A percentile compares a stretch with the other conserved stretches of the same genome.
phyloP scores from a whole-genome alignment of 1,140 invertebrate genomes.

The Cephus cinctus region DNA sequence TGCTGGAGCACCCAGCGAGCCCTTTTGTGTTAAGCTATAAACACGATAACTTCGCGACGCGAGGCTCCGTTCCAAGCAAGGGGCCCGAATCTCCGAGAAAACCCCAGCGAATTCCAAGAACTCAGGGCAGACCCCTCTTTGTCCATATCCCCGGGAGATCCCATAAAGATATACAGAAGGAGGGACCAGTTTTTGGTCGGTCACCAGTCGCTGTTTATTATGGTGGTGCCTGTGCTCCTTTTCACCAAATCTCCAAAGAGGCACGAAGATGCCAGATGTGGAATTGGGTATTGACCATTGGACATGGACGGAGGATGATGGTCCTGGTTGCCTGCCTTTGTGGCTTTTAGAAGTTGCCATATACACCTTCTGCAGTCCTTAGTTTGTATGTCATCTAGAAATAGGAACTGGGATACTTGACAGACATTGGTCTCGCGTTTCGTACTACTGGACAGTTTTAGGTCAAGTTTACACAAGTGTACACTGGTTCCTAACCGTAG shows the following conservation, averaged over 20 bases:
- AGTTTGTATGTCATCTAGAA: too few relatives aligned
- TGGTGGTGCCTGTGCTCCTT: conserved; percentile 17
- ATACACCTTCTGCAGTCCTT: too few relatives aligned
- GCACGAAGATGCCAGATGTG: conserved; percentile 16
- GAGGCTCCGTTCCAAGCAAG: conserved; percentile 23
- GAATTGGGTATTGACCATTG: too few relatives aligned
- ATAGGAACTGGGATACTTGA: too few relatives aligned
- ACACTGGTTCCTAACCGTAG: too few relatives aligned
- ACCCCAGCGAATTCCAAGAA: conserved; percentile 43
- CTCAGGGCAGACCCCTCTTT: conserved; percentile 24
- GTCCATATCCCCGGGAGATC: conserved; percentile 36
- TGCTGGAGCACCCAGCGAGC: background rate
- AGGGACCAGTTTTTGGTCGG: conserved; percentile 41
- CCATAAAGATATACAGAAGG: conserved; percentile 45
- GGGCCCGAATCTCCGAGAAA: conserved; percentile 46
- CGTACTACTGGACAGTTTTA: conserved; percentile 15
- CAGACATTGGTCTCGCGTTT: conserved; percentile 16
- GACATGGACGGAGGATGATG: background rate
- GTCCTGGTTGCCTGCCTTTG: conserved; percentile 12
- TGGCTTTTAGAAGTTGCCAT: conserved; percentile 3
- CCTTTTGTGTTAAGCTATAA: background rate
- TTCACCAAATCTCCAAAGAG: conserved; percentile 30
- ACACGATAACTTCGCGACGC: background rate
- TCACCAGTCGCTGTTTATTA: conserved; percentile 10
- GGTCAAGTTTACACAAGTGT: conserved; percentile 30